Conservation (phyloP, 1,140 invertebrate genomes). For the Neoseiulus cucumeris region DNA sequence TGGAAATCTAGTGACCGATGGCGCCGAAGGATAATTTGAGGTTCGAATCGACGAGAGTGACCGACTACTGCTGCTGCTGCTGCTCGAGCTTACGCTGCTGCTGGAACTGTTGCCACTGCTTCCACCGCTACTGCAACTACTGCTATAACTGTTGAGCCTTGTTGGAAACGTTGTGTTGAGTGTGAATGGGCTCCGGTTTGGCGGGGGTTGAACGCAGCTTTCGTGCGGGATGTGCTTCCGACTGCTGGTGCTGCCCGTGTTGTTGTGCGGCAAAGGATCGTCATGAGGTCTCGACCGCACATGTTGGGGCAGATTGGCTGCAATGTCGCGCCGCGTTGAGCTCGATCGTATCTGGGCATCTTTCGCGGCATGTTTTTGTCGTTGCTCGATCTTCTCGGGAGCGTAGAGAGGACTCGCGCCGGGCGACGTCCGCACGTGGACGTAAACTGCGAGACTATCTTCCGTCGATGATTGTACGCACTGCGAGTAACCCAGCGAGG, state of each 20-base stretch:
- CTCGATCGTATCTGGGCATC: not conserved
- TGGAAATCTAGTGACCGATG: not conserved
- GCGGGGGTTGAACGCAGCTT: conserved; percentile 3
- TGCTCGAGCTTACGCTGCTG: not conserved
- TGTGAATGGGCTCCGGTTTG: not conserved
- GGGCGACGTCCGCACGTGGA: no score
- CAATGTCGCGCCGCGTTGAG: not conserved
- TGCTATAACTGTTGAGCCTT: not conserved
- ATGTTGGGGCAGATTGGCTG: not conserved
- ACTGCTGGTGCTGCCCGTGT: not conserved
- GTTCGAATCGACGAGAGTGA: not conserved
- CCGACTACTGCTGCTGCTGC: not conserved
- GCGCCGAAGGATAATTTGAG: not conserved
- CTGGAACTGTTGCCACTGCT: not conserved
- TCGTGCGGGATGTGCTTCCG: not conserved
- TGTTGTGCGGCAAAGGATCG: not conserved
- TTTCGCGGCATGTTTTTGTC: not conserved
- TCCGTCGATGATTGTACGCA: no score
- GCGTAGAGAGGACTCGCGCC: not conserved
- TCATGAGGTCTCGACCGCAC: not conserved
- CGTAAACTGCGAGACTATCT: no score
- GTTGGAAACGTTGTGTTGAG: not conserved
- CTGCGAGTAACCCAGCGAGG: no score
- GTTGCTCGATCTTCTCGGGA: not conserved
- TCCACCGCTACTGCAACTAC: not conserved